Percentiles rank a stretch among this genome's conserved stretches.
These are phyloP conservation scores for Sinocyclocheilus rhinocerous DNA, from an alignment of 2,113 vertebrate species.

Conservation along the genomic window DNA sequence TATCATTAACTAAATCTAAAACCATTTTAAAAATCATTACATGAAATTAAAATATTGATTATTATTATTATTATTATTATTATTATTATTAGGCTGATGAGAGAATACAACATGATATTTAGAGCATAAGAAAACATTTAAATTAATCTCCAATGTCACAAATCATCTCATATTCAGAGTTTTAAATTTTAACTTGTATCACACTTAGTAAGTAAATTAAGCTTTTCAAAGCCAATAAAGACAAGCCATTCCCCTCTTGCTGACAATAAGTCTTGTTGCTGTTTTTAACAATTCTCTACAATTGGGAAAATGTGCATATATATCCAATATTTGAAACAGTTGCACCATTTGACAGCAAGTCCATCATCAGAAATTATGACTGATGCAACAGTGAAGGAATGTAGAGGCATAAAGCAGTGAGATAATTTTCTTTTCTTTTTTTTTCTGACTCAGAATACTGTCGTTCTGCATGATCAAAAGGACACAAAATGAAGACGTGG, in stretches of 20 bases:
- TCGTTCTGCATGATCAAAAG: conserved; percentile 18
- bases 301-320: not conserved
- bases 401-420: not conserved
- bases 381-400: conserved; percentile 33
- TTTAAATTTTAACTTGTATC: not conserved
- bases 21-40: not conserved
- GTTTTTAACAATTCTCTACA: not conserved
- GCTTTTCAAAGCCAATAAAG: not conserved
- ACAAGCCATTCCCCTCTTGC: not conserved
- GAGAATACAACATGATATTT: not conserved
- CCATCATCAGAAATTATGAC: not conserved
- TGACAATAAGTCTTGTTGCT: not conserved
- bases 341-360: conserved; percentile 7
- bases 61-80: not conserved
- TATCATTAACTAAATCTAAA: not conserved
- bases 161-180: not conserved
- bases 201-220: not conserved
- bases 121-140: not conserved
- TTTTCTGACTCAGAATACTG: conserved; percentile 12
- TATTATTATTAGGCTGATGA: not conserved
- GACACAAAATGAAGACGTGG: not conserved
- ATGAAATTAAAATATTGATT: not conserved
- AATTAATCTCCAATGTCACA: not conserved
- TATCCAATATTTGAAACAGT: not conserved
- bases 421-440: not conserved